Evolutionary conservation across 2,113 vertebrate genomes (phyloP), one percentile per base, ranked within the genome.

Genomic region (Heteronetta atricapilla): DNA sequence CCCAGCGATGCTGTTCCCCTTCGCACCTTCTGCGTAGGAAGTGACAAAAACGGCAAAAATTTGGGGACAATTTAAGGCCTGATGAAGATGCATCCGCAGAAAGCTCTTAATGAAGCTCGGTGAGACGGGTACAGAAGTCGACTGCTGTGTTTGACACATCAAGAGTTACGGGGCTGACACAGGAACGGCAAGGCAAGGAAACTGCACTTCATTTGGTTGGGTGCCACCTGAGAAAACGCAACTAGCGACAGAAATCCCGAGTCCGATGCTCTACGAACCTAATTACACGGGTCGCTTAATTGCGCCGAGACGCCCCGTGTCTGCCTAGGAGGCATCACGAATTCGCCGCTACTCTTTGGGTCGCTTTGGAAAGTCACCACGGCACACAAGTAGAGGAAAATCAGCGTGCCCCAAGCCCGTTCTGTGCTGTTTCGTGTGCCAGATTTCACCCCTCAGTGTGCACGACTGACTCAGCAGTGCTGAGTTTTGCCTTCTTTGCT

Each of bases 221-320:
- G 66, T 86, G 62, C 78, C 93, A 95, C 76, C 96, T 92, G 93
- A 97, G 93, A 93, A 72, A 85, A 78, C 2, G 13, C 44, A 76
- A 42, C 22, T 26, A 59, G 33, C 1, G 3, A 19, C 22, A 68
- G 70, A 9, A 36, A 46, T 13, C 44, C 33, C 1, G 59, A 60
- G 42, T 38, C 72, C 38, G 50, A 44, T 56, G 75, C 46, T 58
- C 70, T 82, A 72, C 1, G 2, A 53, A 82, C 50, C 28, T 82
- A n/a, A 40, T 29, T 76, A 66, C 42, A 26, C 6, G 2, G 0
- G 16, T 44, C 6, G 23, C 46, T 53, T 34, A 26, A 33, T 10
- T 72, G 82, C 6, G 2, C n/a, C 2, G 44, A 91, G 82, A 73
- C 0, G 0, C 29, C 52, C 36, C 0, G 2, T 3, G 34, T 36